Base-by-base conservation (phyloP, 2,113 vertebrate genomes). In the Lasiurus borealis region DNA sequence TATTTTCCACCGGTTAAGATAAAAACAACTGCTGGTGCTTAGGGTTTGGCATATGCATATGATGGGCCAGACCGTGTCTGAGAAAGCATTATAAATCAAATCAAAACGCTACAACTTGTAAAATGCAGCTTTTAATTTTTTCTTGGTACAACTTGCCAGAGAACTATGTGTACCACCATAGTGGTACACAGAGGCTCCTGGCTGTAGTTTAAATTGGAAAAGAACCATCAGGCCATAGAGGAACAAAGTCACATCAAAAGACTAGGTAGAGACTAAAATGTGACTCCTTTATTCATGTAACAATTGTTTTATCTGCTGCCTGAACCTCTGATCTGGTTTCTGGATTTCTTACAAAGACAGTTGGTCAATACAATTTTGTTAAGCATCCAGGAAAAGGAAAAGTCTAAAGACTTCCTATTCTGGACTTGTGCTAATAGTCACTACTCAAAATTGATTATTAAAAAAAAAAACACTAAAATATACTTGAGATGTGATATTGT, bases 1-100 rank as follows among this genome's bases (percentile, higher is more conserved):
- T 57, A 83, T 94, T 90, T 97, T 87, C 94, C 48, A 92, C 57
- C 18, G 10, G 68, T 54, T 57, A 83, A 87, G 78, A 84, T 77
- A 80, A 87, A 93, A 89, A 82, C 86, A 81, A 87, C 15, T n/a
- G 21, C 64, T 73, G 31, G 83, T 34, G 68, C 31, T 75, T 80
- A 15, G 3, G 48, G 16, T 48, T 75, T 92, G 44, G n/a, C 29
- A 3, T 80, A 48, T 82, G 48, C 52, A 15, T 89, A 34, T 64
- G 50, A 44, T 57, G 54, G 48, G 34, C 81, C 36, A 83, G 64
- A 85, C 7, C 21, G 14, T 81, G 66, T 34, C n/a, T 48, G 29
- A 59, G 50, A 85, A 93, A 85, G 50, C 64, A 66, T 46, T 54
- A 13, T 66, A 77, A 91, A 75, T 91, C 78, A 91, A 69, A 54